These are phyloP conservation scores for Podilymbus podiceps DNA, from an alignment of 2,113 vertebrate genomes.

Conservation along the genomic window DNA sequence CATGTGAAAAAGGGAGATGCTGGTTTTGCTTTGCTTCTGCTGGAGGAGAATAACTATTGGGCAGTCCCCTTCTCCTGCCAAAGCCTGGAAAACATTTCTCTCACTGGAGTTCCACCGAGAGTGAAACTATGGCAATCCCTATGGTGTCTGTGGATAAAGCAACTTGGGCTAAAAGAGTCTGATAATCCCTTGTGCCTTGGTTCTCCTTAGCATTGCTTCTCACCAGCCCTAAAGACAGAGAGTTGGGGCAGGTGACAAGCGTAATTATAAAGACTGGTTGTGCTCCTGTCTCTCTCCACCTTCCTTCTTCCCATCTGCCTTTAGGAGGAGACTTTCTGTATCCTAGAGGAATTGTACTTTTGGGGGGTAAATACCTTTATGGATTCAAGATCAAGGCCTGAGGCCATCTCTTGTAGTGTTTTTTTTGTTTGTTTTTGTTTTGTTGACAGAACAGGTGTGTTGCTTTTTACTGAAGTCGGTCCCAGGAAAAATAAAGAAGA, in stretches of 20 bases:
- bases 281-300: neutral
- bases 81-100: conserved; percentile 13
- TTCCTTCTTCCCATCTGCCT: neutral
- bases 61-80: neutral
- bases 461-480: neutral
- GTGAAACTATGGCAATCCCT: neutral
- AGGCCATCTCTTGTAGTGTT: neutral
- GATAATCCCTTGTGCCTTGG: neutral
- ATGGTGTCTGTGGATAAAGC: neutral
- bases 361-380: neutral
- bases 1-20: conserved; percentile 18
- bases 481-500: conserved; percentile 6
- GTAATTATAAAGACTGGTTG: neutral
- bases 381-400: neutral
- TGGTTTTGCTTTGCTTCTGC: conserved; percentile 26
- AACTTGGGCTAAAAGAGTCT: neutral
- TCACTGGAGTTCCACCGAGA: neutral
- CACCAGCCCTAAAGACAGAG: neutral
- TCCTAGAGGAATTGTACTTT: neutral
- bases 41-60: neutral
- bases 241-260: neutral
- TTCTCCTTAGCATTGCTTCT: neutral
- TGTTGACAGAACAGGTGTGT: neutral
- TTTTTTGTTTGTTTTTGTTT: fast-evolving
- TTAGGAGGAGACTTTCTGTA: neutral